phyloP scores from a whole-genome alignment of 2,888 invertebrate genomes.

The Dexiosoma caninum region DNA sequence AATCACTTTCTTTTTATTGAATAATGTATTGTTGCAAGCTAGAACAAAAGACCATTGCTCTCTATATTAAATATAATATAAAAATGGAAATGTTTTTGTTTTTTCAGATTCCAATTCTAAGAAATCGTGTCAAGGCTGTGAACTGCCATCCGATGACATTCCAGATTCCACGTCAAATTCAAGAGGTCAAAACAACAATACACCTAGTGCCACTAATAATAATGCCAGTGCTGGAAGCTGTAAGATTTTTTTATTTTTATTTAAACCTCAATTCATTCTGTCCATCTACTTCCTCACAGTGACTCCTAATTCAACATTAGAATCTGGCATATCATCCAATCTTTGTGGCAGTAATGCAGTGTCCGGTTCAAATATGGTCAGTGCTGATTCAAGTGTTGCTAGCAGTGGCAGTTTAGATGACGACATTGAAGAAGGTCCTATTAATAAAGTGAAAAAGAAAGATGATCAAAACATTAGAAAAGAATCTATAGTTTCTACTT shows the following conservation, averaged over 20 bases:
- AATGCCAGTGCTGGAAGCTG: slow-evolving; percentile 80
- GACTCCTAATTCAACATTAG: slow-evolving; percentile 78
- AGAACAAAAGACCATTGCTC: too few species aligned
- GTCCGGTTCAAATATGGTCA: slow-evolving; percentile 78
- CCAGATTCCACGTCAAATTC: slow-evolving; percentile 83
- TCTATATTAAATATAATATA: not conserved
- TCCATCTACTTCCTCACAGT: slow-evolving; percentile 66
- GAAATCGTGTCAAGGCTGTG: slow-evolving; percentile 88
- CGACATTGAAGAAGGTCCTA: slow-evolving; percentile 76
- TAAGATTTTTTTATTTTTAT: slow-evolving; percentile 69
- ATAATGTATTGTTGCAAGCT: too few species aligned
- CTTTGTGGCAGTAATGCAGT: slow-evolving; percentile 87
- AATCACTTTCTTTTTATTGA: not conserved
- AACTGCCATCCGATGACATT: slow-evolving; percentile 85
- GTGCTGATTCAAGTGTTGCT: slow-evolving; percentile 79
- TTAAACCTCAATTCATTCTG: not conserved
- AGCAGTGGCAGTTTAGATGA: slow-evolving; percentile 78
- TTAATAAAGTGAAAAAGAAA: slow-evolving; percentile 78
- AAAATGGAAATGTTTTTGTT: not conserved
- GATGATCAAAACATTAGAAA: slow-evolving; percentile 76
- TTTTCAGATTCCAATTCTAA: slow-evolving; percentile 80
- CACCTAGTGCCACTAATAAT: slow-evolving; percentile 87
- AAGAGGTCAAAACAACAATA: slow-evolving; percentile 88
- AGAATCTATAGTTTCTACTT: slow-evolving; percentile 76
- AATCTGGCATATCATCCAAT: slow-evolving; percentile 79